Percentiles rank a stretch among this genome's conserved stretches.
These are phyloP conservation scores for Parnassius smintheus DNA, from an alignment of 2,888 invertebrate genomes.

Conservation along the genomic window DNA sequence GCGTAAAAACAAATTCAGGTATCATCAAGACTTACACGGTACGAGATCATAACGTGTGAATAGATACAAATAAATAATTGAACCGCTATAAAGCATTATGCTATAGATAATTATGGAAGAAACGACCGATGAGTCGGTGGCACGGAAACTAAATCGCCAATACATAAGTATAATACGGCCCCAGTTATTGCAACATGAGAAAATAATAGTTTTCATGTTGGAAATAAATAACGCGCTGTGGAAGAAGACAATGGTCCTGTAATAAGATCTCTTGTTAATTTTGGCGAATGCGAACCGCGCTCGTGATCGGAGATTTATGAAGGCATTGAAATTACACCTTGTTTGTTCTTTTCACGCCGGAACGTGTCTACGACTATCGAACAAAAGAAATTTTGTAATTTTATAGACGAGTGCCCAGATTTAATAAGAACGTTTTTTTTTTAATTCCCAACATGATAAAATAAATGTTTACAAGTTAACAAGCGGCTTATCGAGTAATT, in stretches of 20 bases:
- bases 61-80: constrained; percentile 43
- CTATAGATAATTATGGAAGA: constrained; percentile 57
- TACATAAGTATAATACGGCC: constrained; percentile 39
- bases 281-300: constrained; percentile 62
- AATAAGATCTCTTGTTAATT: constrained; percentile 75
- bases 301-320: constrained; percentile 67
- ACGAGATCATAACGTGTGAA: constrained; percentile 58
- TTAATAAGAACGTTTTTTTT: too few relatives aligned
- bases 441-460: too few relatives aligned
- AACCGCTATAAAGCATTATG: constrained; percentile 56
- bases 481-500: too few relatives aligned
- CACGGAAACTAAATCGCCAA: constrained; percentile 66
- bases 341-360: constrained; percentile 56
- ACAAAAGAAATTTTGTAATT: constrained; percentile 29
- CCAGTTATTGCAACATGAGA: constrained; percentile 56
- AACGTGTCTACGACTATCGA: constrained; percentile 37
- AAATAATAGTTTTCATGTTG: constrained; percentile 74
- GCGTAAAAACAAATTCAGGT: constrained; percentile 49
- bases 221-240: constrained; percentile 71
- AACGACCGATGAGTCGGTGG: constrained; percentile 60
- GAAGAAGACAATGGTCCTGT: constrained; percentile 73
- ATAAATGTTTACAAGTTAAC: too few relatives aligned
- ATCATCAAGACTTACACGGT: constrained; percentile 46
- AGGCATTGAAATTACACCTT: constrained; percentile 66
- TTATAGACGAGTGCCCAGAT: background rate